Base-by-base conservation (phyloP, 2,113 vertebrate genomes). In the Shinisaurus crocodilurus region DNA sequence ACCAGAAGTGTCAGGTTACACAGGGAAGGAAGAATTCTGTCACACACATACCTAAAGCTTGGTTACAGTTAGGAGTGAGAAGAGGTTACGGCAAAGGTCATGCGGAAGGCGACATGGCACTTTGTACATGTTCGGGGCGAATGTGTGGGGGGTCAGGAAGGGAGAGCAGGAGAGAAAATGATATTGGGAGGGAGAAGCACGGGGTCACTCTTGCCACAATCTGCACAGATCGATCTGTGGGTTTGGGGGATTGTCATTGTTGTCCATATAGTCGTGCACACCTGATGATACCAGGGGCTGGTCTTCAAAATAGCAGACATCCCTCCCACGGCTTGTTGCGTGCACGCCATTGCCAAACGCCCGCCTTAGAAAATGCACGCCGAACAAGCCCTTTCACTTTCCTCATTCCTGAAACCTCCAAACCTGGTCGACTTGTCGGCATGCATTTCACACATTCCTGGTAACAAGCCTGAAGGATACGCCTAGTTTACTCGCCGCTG, bases 381-480 rank as follows among this genome's bases (percentile, higher is more conserved):
- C 83, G 84, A n/a, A n/a, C n/a, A 50, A 90, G 57, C 83, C 93
- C 82, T 90, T 76, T 40, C 91, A 81, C 96, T 97, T 97, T 98
- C 96, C 97, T 97, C 97, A 96, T 98, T 97, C 97, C 97, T 97
- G 94, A 96, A 97, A 95, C 96, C 96, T 95, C 95, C 95, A 90
- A 96, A 97, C 97, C 97, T 75, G 97, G 97, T 95, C 94, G 97
- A 97, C 97, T 97, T 0, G 97, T 97, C 88, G 95, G 98, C 96
- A 97, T 96, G 94, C 98, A 98, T 98, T 98, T 97, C 97, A 96
- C 93, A 93, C 97, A 98, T 98, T 98, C 98, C 96, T 98, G 95
- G 94, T 94, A 95, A 96, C 95, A 95, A 94, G 95, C 94, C 93
- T 97, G 95, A 94, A 97, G 97, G 97, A 95, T 97, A 97, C 96